Base-by-base conservation (phyloP, 1,140 invertebrate species). In the Triops cancriformis region DNA sequence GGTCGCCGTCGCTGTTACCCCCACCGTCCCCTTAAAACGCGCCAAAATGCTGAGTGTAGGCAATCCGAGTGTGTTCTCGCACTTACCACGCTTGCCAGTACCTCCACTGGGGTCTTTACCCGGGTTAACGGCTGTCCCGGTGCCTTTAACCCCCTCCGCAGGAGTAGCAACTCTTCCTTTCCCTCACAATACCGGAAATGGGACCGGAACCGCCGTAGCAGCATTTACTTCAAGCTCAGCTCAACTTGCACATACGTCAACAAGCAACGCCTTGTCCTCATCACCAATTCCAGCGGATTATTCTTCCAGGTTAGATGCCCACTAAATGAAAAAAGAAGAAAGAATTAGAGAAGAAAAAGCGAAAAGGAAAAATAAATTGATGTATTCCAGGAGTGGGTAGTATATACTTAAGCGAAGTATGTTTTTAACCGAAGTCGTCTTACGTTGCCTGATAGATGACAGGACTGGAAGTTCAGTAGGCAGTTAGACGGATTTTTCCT, bases 11-110 rank as follows among this genome's bases (percentile, higher is more conserved):
- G 14, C 18, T 64, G 51, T 37, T 37, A 37, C 31, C 31, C 31
- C 31, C 31, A 2, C 31, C 31, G 31, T 37, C 31, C 7, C 51
- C 14, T 64, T 23, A 64, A 64, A 64, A 64, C 23, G 14, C 23
- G 51, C 23, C 51, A 64, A 64, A 64, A 64, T 64, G 51, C 51
- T 64, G 51, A 64, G 51, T 64, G 51, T 64, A 23, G 51, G 51
- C 51, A 64, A 64, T 23, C 51, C 51, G 51, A 64, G 18, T 23
- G 51, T 64, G 51, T 64, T 64, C 51, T 64, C 51, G 18, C 51
- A 64, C 51, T 64, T 64, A 23, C 51, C 51, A 18, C 51, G 51
- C 51, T 64, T 64, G 7, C 51, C 51, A 64, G 51, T 64, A 23
- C 51, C 51, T 64, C 14, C 51, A 23, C 51, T 64, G 23, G 51